Evolutionary conservation across 2,797 vertebrate genomes (phyloP), one percentile per base, ranked within the genome.

Genomic region (Danio aesculapii): DNA sequence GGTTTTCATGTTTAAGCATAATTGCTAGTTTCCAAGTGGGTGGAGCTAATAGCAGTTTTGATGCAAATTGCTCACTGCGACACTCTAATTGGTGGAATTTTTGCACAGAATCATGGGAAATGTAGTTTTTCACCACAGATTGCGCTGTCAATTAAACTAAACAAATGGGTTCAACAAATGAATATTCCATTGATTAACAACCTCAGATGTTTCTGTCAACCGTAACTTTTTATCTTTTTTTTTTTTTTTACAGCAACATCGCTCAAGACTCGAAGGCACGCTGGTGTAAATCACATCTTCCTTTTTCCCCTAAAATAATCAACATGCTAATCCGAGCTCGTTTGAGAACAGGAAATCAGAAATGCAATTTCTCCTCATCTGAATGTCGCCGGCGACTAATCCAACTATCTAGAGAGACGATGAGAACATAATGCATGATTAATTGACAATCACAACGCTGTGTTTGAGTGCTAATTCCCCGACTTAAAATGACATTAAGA

Each of bases 351-450:
- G 78, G 59, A 83, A 70, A 81, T 61, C 76, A 79, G 58, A 41
- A 79, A 79, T 69, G 70, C 59, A 81, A 81, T 62, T 64, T 55
- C 64, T 79, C 79, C 21, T 78, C 63, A 70, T 71, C 71, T 66
- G 75, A 74, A 76, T 57, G 78, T 83, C 52, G 17, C 66, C 52
- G 16, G 17, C 39, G 30, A 62, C 63, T 84, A 87, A 86, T 83
- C 71, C 77, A 75, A 50, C 79, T 84, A 67, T 63, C 72, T 73
- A 16, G 64, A 82, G 81, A 70, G 55, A 19, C 46, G 82, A 81
- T 76, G 78, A 81, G 81, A 83, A 79, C 75, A 78, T 86, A 82
- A 84, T 83, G 43, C 81, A 71, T 86, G 82, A 83, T 87, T 85
- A 86, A 88, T 86, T 76, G 76, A 81, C 83, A 84, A 83, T 82